These are phyloP conservation scores for Catocala sponsa DNA, from an alignment of 2,888 invertebrate genomes.

Conservation along the genomic window DNA sequence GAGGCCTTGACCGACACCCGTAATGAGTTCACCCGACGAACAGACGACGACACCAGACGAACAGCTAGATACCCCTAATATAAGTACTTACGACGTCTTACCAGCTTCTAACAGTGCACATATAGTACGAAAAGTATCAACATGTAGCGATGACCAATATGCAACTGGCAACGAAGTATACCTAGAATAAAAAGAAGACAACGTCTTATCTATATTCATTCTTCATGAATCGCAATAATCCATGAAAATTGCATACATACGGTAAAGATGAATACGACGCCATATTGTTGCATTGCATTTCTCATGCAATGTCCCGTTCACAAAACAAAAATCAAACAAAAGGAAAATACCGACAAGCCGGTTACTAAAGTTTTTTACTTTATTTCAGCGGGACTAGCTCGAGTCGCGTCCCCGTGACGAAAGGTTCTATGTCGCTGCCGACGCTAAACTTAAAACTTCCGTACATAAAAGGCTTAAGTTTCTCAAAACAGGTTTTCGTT, in stretches of 20 bases:
- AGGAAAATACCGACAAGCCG: conserved; percentile 86
- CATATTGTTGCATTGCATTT: conserved; percentile 86
- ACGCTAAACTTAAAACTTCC: conserved; percentile 79
- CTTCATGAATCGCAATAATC: conserved; percentile 58
- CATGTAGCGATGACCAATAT: background rate
- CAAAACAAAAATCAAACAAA: conserved; percentile 86
- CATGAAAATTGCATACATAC: conserved; percentile 65
- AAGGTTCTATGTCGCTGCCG: conserved; percentile 78
- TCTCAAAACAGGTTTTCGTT: conserved; percentile 85
- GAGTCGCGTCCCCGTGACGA: conserved; percentile 56
- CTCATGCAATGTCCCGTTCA: conserved; percentile 86
- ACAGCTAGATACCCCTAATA: conserved; percentile 38
- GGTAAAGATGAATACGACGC: conserved; percentile 70
- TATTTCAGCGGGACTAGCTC: conserved; percentile 76
- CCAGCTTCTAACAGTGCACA: background rate
- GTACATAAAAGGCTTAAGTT: conserved; percentile 86
- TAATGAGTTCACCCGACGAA: conserved; percentile 82
- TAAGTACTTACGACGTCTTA: conserved; percentile 24
- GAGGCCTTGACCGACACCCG: conserved; percentile 87
- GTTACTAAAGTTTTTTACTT: conserved; percentile 87
- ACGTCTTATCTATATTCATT: conserved; percentile 33
- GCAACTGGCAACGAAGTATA: background rate
- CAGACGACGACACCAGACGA: conserved; percentile 58
- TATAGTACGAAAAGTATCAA: conserved; percentile 1
- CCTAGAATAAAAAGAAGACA: background rate